Percentiles rank a stretch among this genome's conserved stretches.
Evolutionary conservation across 2,797 vertebrate species (phyloP).

Genomic region (Lerista edwardsae): DNA sequence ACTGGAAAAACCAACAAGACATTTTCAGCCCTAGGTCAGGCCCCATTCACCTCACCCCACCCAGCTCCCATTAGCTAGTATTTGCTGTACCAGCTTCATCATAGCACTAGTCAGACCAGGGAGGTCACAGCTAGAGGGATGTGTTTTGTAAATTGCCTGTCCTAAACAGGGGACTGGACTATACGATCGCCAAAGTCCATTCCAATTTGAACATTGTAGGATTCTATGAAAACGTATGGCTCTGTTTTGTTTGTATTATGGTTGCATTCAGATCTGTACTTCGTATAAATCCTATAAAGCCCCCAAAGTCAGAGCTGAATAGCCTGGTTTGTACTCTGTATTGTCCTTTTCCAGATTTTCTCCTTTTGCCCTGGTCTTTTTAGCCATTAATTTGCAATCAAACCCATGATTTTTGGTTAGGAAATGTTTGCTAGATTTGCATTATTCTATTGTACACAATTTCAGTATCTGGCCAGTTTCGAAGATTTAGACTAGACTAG

Average conservation of each 20-base stretch:
- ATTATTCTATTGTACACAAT: background rate
- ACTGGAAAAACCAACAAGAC: background rate
- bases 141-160: background rate
- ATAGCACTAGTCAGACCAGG: background rate
- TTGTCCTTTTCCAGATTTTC: background rate
- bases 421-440: background rate
- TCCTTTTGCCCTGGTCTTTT: background rate
- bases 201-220: no score
- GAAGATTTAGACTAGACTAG: background rate
- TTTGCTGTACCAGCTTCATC: background rate
- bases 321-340: background rate
- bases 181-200: no score
- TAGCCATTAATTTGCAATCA: background rate
- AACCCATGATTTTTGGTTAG: background rate
- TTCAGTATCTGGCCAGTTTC: background rate
- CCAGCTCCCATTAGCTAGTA: background rate
- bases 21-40: background rate
- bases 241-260: background rate
- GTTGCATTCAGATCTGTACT: background rate
- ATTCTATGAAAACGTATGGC: background rate
- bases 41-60: background rate
- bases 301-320: background rate
- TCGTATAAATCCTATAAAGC: background rate
- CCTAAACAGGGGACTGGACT: no score
- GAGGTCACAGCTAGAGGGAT: background rate